Percentiles rank a stretch among this genome's conserved stretches.
phyloP scores from a whole-genome alignment of 2,113 vertebrate species.

The Melanotaenia duboulayi region DNA sequence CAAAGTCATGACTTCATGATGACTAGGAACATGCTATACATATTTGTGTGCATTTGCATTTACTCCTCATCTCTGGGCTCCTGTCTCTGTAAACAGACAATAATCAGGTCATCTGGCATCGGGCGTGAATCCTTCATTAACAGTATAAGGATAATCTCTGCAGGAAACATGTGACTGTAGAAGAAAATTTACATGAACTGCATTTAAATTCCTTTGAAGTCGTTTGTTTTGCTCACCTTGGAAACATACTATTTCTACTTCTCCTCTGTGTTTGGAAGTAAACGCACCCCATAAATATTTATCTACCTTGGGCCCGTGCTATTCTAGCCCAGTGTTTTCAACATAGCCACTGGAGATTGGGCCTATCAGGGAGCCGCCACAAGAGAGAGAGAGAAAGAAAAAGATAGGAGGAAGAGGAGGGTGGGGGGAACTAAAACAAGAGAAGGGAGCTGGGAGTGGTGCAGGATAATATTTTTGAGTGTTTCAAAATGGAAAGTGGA shows the following conservation, averaged over 20 bases:
- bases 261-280: slow-evolving; percentile 70
- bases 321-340: slow-evolving; percentile 79
- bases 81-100: slow-evolving; percentile 57
- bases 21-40: neutral
- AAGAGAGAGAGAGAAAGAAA: slow-evolving; percentile 10
- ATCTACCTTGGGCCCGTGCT: slow-evolving; percentile 74
- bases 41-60: slow-evolving; percentile 20
- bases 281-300: slow-evolving; percentile 81
- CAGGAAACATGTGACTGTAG: slow-evolving; percentile 66
- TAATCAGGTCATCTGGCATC: slow-evolving; percentile 74
- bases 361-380: slow-evolving; percentile 65
- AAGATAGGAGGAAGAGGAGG: no score
- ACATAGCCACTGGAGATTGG: slow-evolving; percentile 73
- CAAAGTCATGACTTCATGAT: slow-evolving; percentile 14
- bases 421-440: neutral
- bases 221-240: slow-evolving; percentile 82
- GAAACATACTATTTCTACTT: slow-evolving; percentile 78
- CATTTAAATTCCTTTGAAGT: slow-evolving; percentile 82
- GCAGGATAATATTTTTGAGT: slow-evolving; percentile 53
- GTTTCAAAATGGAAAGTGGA: slow-evolving; percentile 59
- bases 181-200: slow-evolving; percentile 69
- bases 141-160: slow-evolving; percentile 59
- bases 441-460: neutral
- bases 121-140: slow-evolving; percentile 63
- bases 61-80: slow-evolving; percentile 33